Percentiles rank a stretch among this genome's conserved stretches.
Conservation (phyloP, 1,140 invertebrate genomes). For the Habropoda laboriosa region DNA sequence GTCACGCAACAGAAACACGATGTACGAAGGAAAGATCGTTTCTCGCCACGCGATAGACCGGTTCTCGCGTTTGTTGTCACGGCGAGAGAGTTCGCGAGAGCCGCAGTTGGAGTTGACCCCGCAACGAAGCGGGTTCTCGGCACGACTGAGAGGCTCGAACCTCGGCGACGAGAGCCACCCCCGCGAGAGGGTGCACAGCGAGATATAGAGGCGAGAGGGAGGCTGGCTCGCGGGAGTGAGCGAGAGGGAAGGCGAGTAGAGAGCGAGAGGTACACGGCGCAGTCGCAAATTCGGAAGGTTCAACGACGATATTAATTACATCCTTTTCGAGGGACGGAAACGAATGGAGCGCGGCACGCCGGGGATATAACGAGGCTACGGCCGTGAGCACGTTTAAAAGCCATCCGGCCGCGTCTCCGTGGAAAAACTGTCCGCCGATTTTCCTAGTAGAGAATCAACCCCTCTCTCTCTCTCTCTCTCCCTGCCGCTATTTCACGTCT, state of each 20-base stretch:
- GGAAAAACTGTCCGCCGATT: conserved; percentile 8
- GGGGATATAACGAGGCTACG: conserved; percentile 27
- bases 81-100: conserved; percentile 1
- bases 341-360: conserved; percentile 40
- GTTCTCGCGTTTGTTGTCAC: not conserved
- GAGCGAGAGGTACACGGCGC: conserved; percentile 59
- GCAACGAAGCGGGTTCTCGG: conserved; percentile 75
- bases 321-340: conserved; percentile 55
- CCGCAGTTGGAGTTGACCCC: conserved; percentile 62
- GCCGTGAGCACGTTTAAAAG: conserved; percentile 32
- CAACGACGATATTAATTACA: conserved; percentile 70
- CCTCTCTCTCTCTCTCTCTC: not conserved
- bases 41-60: not conserved
- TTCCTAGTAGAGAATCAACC: conserved; percentile 2
- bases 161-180: conserved; percentile 70
- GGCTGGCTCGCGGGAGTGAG: not conserved
- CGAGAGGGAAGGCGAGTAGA: conserved; percentile 28
- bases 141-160: conserved; percentile 73
- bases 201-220: conserved; percentile 33
- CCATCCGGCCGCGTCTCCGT: not conserved
- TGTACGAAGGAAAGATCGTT: no score
- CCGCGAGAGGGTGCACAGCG: conserved; percentile 59
- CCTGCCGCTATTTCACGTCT: no score
- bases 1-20: not conserved
- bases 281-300: conserved; percentile 69